Evolutionary conservation across 2,113 vertebrate species (phyloP).

Genomic region (Xenus cinereus): DNA sequence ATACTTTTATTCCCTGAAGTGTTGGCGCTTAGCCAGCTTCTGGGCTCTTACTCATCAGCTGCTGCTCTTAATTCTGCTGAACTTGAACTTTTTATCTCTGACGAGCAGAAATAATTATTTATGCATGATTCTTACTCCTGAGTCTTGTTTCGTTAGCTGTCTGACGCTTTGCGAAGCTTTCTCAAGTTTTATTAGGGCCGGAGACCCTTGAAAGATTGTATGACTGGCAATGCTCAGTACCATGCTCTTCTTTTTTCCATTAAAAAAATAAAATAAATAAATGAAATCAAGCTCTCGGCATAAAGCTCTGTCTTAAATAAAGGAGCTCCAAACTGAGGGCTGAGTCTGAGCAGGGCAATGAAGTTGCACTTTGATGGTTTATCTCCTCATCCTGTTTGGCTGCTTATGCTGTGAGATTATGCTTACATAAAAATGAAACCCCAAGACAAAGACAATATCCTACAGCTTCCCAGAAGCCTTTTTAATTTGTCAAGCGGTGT

Average conservation of each 20-base stretch:
- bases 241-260: neutral
- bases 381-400: neutral
- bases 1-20: slow-evolving; percentile 28
- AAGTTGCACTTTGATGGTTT: neutral
- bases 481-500: neutral
- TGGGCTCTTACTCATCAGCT: neutral
- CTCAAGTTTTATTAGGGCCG: neutral
- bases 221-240: neutral
- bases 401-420: neutral
- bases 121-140: neutral
- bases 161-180: neutral
- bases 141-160: neutral
- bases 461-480: neutral
- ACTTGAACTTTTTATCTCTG: neutral
- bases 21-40: neutral
- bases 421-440: neutral
- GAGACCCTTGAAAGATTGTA: neutral
- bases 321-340: neutral
- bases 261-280: neutral
- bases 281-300: fast-evolving
- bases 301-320: neutral
- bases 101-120: neutral
- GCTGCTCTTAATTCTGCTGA: slow-evolving; percentile 2
- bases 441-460: neutral
- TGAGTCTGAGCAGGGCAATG: neutral